phyloP scores from a whole-genome alignment of 2,888 invertebrate genomes.

The Oxyteleia sp. region DNA sequence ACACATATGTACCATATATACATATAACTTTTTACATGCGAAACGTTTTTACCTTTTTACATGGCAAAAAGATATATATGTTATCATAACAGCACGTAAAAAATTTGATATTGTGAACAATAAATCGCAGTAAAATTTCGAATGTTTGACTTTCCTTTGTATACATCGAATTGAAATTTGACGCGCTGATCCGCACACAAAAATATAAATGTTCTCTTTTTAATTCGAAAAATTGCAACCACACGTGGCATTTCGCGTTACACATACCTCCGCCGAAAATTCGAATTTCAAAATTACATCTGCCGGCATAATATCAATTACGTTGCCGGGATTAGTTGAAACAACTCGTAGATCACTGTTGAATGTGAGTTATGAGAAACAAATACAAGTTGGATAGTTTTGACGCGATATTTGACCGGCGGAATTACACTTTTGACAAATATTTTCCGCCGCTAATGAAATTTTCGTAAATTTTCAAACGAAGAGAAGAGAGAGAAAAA shows the following conservation, averaged over 20 bases:
- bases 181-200: slow-evolving; percentile 15
- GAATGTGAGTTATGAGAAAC: no score
- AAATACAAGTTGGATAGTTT: no score
- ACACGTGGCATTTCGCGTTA: not conserved
- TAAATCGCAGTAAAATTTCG: slow-evolving; percentile 34
- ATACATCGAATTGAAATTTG: slow-evolving; percentile 18
- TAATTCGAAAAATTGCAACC: not conserved
- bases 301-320: slow-evolving; percentile 1
- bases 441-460: no score
- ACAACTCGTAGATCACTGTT: no score
- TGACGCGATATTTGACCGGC: no score
- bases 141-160: slow-evolving; percentile 34
- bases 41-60: slow-evolving; percentile 22
- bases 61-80: slow-evolving; percentile 1
- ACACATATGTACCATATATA: no score
- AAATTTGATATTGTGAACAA: slow-evolving; percentile 1
- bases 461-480: no score
- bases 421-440: no score
- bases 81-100: not conserved
- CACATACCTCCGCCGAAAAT: not conserved
- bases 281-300: not conserved
- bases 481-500: no score
- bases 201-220: not conserved
- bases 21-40: no score
- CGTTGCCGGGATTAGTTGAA: not conserved